Conservation (phyloP, 2,888 invertebrate species). For the Acrobeloides nanus region DNA sequence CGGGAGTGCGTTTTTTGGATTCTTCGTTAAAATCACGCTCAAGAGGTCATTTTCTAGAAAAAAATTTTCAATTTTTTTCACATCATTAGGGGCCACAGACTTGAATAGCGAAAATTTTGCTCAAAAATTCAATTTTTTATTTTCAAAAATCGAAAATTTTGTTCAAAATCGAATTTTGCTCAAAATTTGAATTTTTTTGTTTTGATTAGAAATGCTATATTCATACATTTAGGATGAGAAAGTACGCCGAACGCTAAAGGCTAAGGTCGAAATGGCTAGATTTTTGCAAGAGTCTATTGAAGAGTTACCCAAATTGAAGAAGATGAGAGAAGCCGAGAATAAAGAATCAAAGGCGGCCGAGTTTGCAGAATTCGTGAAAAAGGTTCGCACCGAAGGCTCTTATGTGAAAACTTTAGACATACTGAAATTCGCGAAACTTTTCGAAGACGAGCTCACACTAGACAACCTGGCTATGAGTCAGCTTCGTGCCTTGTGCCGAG, state of each 20-base stretch:
- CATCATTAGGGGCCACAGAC: no score
- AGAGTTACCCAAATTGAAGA: constrained; percentile 82
- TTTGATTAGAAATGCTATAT: no score
- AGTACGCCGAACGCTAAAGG: constrained; percentile 77
- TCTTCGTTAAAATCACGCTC: no score
- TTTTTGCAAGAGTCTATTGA: constrained; percentile 92
- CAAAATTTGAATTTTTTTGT: no score
- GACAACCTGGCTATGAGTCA: constrained; percentile 84
- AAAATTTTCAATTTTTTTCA: no score
- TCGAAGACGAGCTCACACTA: constrained; percentile 89
- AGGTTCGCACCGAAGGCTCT: constrained; percentile 68
- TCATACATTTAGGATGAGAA: constrained; percentile 73
- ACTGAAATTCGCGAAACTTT: constrained; percentile 78
- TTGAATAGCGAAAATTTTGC: no score
- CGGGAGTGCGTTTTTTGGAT: no score
- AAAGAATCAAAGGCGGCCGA: constrained; percentile 72
- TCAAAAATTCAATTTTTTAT: no score
- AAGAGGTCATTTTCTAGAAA: no score
- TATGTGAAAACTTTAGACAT: constrained; percentile 81
- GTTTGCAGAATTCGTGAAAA: constrained; percentile 79
- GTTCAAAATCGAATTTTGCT: no score
- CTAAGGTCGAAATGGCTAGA: constrained; percentile 93
- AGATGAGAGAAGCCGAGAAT: constrained; percentile 47
- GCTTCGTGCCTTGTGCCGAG: constrained; percentile 81
- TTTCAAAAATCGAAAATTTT: no score